Percentiles rank a stretch among this genome's conserved stretches.
These are phyloP conservation scores for Lycophotia porphyrea DNA, from an alignment of 2,888 invertebrate species.

Conservation along the genomic window DNA sequence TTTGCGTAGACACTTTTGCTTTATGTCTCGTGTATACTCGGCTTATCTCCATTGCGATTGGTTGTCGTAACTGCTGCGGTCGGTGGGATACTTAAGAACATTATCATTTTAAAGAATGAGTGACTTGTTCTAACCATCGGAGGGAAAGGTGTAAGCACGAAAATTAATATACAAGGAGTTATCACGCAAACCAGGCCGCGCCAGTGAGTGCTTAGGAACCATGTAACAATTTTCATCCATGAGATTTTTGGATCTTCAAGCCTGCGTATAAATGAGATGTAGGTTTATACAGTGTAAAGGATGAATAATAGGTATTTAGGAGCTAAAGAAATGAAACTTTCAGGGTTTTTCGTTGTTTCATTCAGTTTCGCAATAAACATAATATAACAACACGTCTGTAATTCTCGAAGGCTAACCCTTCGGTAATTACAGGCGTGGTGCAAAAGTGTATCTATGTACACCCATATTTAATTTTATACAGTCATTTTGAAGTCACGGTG, in stretches of 20 bases:
- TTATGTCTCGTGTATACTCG: not conserved
- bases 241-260: slow-evolving; percentile 36
- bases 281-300: not conserved
- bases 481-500: not conserved
- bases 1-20: not conserved
- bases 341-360: not conserved
- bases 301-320: not conserved
- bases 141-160: slow-evolving; percentile 59
- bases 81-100: not conserved
- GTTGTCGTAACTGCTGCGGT: not conserved
- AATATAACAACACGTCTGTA: not conserved
- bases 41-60: not conserved
- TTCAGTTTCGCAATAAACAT: not conserved
- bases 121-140: slow-evolving; percentile 51
- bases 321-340: not conserved
- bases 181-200: slow-evolving; percentile 52
- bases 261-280: slow-evolving; percentile 14
- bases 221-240: slow-evolving; percentile 14
- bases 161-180: slow-evolving; percentile 51
- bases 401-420: not conserved
- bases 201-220: slow-evolving; percentile 48
- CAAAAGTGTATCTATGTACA: not conserved
- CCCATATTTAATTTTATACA: not conserved
- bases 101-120: not conserved
- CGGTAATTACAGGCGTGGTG: too few relatives aligned